A percentile compares a stretch with the other conserved stretches of the same genome.
Evolutionary conservation across 2,888 invertebrate species (phyloP).

Genomic region (Drosophila gaucha): DNA sequence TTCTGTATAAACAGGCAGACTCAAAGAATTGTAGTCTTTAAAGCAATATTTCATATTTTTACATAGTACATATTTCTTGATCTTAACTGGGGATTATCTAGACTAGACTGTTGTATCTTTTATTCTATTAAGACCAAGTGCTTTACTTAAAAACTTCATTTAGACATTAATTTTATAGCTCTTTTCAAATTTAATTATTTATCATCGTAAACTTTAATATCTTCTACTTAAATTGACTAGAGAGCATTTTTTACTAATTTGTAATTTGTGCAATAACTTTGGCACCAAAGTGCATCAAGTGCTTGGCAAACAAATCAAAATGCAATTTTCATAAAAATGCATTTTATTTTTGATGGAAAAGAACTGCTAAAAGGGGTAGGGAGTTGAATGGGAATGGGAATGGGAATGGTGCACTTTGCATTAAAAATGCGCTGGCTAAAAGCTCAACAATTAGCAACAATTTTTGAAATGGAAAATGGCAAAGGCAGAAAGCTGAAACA

Average conservation of each 20-base stretch:
- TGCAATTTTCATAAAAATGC: slow-evolving; percentile 58
- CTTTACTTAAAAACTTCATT: no score
- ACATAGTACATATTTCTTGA: no score
- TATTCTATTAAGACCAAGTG: no score
- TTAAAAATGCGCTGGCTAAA: slow-evolving; percentile 77
- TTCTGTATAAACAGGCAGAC: no score
- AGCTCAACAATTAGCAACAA: slow-evolving; percentile 80
- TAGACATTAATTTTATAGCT: no score
- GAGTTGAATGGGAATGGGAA: neutral
- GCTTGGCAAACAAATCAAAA: slow-evolving; percentile 44
- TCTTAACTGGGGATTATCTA: no score
- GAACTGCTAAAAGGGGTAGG: neutral
- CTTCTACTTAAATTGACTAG: neutral
- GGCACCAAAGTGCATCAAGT: slow-evolving; percentile 33
- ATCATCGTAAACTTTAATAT: neutral
- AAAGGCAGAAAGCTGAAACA: slow-evolving; percentile 41
- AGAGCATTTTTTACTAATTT: slow-evolving; percentile 28
- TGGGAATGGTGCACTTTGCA: slow-evolving; percentile 68
- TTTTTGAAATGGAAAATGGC: slow-evolving; percentile 68
- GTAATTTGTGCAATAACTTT: slow-evolving; percentile 35
- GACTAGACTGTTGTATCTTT: no score
- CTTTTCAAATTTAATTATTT: neutral
- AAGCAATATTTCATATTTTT: no score
- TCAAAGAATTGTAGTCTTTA: no score
- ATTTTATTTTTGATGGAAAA: slow-evolving; percentile 28